Percentiles rank a stretch among this genome's conserved stretches.
Evolutionary conservation across 2,113 vertebrate genomes (phyloP).

Genomic region (Cranoglanis bouderius): DNA sequence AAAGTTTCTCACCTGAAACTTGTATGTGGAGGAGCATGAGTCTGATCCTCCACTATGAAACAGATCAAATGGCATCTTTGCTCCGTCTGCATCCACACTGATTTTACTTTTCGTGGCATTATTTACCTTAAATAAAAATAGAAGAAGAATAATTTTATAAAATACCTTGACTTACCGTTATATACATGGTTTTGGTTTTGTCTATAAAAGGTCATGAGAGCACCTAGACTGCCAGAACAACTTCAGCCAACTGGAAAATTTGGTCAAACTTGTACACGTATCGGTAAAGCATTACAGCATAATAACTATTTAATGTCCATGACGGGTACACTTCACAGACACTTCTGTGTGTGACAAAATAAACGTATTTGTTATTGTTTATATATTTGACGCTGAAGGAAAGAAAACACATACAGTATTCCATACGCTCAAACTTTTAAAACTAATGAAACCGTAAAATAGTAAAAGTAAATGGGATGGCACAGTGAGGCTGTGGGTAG

Average conservation of each 20-base stretch:
- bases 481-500: too few species aligned
- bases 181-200: background rate
- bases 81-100: constrained; percentile 45
- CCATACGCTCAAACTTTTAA: too few species aligned
- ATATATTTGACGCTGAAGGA: too few species aligned
- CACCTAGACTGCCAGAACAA: background rate
- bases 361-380: too few species aligned
- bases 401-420: too few species aligned
- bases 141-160: background rate
- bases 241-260: background rate
- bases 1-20: constrained; percentile 63
- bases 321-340: background rate
- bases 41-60: constrained; percentile 54
- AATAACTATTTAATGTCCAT: background rate
- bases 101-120: constrained; percentile 57
- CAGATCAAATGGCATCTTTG: constrained; percentile 63
- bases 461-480: too few species aligned
- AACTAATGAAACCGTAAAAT: too few species aligned
- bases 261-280: background rate
- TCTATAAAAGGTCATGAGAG: background rate
- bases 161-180: background rate
- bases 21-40: constrained; percentile 54
- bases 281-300: background rate
- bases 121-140: constrained; percentile 51
- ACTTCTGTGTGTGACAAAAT: too few species aligned